Conservation (phyloP, 2,113 vertebrate genomes). For the Typhlomys cinereus region DNA sequence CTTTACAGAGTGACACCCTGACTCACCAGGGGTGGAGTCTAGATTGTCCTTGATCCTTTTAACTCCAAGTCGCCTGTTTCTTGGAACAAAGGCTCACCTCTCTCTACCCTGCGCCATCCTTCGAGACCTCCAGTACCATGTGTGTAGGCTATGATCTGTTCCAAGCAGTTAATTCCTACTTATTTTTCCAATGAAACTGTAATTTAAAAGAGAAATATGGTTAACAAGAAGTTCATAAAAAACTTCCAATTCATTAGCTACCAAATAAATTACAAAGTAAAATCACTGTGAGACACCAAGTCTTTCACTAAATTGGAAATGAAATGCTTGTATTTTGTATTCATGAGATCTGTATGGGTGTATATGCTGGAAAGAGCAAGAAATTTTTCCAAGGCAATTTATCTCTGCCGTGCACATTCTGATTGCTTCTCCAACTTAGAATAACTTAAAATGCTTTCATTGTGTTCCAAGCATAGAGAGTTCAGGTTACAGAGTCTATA, state of each 20-base stretch:
- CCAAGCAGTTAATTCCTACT: background rate
- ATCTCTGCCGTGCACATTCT: background rate
- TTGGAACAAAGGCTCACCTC: background rate
- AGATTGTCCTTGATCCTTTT: no score
- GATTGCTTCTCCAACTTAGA: slow-evolving; percentile 18
- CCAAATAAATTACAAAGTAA: background rate
- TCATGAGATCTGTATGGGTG: background rate
- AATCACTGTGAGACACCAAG: background rate
- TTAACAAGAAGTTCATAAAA: slow-evolving; percentile 16
- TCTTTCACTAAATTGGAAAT: slow-evolving; percentile 17
- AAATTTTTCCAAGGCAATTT: background rate
- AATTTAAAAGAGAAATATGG: slow-evolving; percentile 36
- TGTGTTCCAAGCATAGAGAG: background rate
- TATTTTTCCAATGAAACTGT: background rate
- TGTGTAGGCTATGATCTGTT: background rate
- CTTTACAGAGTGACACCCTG: no score
- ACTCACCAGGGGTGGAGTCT: background rate
- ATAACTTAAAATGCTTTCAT: background rate
- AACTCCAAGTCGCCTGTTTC: background rate
- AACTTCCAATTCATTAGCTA: background rate
- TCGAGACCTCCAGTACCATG: background rate
- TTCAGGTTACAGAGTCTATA: slow-evolving; percentile 14
- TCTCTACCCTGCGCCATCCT: background rate
- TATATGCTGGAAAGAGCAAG: background rate
- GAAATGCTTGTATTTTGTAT: background rate